phyloP scores from a whole-genome alignment of 2,888 invertebrate species.

The Liodrosophila aerea region DNA sequence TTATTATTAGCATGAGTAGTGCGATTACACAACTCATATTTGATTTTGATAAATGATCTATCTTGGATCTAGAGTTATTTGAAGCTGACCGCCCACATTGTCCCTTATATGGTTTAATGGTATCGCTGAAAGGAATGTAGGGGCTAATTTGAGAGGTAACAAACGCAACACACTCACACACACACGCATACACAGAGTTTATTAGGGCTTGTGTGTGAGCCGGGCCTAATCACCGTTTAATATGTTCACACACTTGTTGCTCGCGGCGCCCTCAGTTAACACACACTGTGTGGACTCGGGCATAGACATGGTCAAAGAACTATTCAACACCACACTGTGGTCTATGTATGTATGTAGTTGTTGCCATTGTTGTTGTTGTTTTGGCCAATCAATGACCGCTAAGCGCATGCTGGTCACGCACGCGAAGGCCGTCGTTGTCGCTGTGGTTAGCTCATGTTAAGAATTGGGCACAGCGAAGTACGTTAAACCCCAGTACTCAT shows the following conservation, averaged over 20 bases:
- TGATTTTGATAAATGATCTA: slow-evolving; percentile 2
- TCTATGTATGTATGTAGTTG: background rate
- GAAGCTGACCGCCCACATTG: slow-evolving; percentile 48
- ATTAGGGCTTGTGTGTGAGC: slow-evolving; percentile 13
- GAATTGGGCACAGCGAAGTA: slow-evolving; percentile 67
- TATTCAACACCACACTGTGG: slow-evolving; percentile 38
- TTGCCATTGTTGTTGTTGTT: slow-evolving; percentile 11
- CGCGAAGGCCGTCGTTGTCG: slow-evolving; percentile 76
- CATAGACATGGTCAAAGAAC: slow-evolving; percentile 56
- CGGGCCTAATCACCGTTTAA: slow-evolving; percentile 70
- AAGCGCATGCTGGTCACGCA: slow-evolving; percentile 78
- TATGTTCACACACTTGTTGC: slow-evolving; percentile 76
- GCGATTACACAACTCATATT: too few relatives aligned
- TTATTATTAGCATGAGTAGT: too few relatives aligned
- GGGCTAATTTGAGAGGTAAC: slow-evolving; percentile 39
- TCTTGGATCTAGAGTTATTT: background rate
- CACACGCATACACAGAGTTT: slow-evolving; percentile 16
- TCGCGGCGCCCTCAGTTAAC: slow-evolving; percentile 66
- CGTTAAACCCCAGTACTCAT: slow-evolving; percentile 50
- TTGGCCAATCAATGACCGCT: slow-evolving; percentile 73
- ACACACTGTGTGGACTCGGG: slow-evolving; percentile 19
- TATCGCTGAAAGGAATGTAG: slow-evolving; percentile 36
- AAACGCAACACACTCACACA: slow-evolving; percentile 24
- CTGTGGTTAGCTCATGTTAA: slow-evolving; percentile 34
- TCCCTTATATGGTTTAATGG: slow-evolving; percentile 45